phyloP scores from a whole-genome alignment of 2,113 vertebrate species.

The Tenrec ecaudatus region DNA sequence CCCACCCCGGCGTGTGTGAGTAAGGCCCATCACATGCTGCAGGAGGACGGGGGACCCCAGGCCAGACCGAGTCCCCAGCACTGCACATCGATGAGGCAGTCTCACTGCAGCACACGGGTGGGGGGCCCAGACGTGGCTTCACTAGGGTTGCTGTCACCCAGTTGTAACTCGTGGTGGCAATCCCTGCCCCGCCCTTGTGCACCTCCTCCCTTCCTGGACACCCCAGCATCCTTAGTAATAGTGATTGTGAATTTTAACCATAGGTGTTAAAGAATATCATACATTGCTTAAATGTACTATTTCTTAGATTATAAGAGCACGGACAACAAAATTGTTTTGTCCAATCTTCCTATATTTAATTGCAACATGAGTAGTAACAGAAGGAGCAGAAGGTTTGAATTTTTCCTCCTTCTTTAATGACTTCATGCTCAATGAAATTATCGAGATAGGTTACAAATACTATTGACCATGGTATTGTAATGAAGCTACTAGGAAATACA shows the following conservation, averaged over 20 bases:
- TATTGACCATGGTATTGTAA: background rate
- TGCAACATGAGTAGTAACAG: background rate
- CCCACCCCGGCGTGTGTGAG: background rate
- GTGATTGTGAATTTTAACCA: background rate
- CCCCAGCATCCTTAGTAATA: background rate
- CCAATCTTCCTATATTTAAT: background rate
- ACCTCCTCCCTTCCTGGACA: background rate
- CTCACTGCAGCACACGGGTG: background rate
- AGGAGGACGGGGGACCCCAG: background rate
- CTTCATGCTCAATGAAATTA: background rate
- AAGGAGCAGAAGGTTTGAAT: background rate
- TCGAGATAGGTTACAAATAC: background rate
- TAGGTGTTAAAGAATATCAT: background rate
- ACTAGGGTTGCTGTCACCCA: background rate
- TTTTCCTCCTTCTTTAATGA: background rate
- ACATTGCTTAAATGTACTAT: background rate
- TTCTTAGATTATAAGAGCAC: background rate
- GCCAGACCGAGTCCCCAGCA: background rate
- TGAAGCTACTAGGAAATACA: background rate
- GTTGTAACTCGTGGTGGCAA: background rate
- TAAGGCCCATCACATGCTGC: background rate
- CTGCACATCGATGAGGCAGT: background rate
- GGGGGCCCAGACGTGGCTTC: background rate
- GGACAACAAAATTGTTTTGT: background rate
- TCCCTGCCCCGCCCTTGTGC: no score